phyloP scores from a whole-genome alignment of 2,113 vertebrate species.

The Saccopteryx leptura region DNA sequence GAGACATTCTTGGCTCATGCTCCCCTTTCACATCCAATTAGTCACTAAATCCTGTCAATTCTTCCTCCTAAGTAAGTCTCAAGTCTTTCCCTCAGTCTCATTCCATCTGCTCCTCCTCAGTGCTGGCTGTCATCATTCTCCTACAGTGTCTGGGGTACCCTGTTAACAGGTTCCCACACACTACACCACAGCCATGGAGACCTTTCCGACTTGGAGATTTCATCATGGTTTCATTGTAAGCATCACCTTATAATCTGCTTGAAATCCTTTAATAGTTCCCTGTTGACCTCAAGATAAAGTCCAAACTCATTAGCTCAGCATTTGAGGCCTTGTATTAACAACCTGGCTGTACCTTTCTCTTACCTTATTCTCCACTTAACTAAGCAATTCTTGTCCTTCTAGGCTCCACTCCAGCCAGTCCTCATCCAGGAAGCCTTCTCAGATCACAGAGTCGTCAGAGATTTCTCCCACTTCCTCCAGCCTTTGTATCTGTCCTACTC shows the following conservation, averaged over 20 bases:
- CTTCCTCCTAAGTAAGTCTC: background rate
- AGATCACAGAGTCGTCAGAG: background rate
- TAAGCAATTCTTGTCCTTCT: background rate
- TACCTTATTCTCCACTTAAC: background rate
- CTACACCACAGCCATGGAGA: background rate
- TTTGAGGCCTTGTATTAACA: background rate
- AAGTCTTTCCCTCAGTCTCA: background rate
- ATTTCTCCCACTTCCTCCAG: background rate
- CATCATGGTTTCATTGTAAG: background rate
- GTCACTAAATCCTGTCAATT: background rate
- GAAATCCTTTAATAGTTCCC: background rate
- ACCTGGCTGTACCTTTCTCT: background rate
- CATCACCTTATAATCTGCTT: background rate
- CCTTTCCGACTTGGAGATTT: background rate
- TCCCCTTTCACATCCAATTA: background rate
- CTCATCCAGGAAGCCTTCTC: constrained; percentile 21
- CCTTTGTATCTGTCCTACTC: background rate
- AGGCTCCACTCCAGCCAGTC: background rate
- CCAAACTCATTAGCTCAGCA: background rate
- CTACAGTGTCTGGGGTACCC: background rate
- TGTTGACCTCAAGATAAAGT: background rate
- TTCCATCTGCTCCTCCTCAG: background rate
- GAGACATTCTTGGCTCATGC: background rate
- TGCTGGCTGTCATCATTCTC: background rate
- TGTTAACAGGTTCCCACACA: background rate